phyloP scores from a whole-genome alignment of 1,140 invertebrate genomes.

The Euwallacea similis region DNA sequence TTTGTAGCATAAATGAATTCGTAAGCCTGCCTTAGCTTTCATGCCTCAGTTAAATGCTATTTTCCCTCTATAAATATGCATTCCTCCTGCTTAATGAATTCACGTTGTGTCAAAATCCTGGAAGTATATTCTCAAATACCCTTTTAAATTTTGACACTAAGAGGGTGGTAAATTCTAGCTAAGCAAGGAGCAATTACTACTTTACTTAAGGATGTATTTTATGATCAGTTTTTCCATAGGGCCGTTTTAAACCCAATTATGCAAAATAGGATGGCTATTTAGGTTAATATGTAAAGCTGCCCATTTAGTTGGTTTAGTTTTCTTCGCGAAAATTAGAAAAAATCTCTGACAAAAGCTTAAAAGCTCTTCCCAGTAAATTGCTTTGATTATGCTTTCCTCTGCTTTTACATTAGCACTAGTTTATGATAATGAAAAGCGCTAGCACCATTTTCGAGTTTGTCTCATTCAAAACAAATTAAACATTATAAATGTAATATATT shows the following conservation, averaged over 20 bases:
- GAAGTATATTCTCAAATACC: not conserved
- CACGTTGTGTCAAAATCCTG: slow-evolving; percentile 3
- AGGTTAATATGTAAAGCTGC: slow-evolving; percentile 12
- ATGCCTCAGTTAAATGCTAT: slow-evolving; percentile 7
- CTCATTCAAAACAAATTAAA: too few relatives aligned
- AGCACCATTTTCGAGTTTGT: too few relatives aligned
- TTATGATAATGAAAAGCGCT: too few relatives aligned
- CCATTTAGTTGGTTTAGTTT: slow-evolving; percentile 4
- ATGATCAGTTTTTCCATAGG: slow-evolving; percentile 2
- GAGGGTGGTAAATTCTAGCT: slow-evolving; percentile 2
- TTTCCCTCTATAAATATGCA: slow-evolving; percentile 13
- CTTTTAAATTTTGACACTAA: slow-evolving; percentile 2
- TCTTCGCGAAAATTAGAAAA: slow-evolving; percentile 3
- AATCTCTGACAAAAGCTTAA: slow-evolving; percentile 3
- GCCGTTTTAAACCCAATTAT: slow-evolving; percentile 3
- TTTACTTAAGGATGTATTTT: slow-evolving; percentile 3
- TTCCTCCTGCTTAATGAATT: slow-evolving; percentile 5
- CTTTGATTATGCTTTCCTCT: not conserved
- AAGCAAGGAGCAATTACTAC: not conserved
- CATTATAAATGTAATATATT: too few relatives aligned
- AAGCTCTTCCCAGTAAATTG: slow-evolving; percentile 7
- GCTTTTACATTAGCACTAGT: not conserved
- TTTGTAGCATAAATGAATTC: slow-evolving; percentile 13
- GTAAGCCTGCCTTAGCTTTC: slow-evolving; percentile 9
- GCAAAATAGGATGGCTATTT: slow-evolving; percentile 5